These are phyloP conservation scores for Anser cygnoides DNA, from an alignment of 2,113 vertebrate species.

Conservation along the genomic window DNA sequence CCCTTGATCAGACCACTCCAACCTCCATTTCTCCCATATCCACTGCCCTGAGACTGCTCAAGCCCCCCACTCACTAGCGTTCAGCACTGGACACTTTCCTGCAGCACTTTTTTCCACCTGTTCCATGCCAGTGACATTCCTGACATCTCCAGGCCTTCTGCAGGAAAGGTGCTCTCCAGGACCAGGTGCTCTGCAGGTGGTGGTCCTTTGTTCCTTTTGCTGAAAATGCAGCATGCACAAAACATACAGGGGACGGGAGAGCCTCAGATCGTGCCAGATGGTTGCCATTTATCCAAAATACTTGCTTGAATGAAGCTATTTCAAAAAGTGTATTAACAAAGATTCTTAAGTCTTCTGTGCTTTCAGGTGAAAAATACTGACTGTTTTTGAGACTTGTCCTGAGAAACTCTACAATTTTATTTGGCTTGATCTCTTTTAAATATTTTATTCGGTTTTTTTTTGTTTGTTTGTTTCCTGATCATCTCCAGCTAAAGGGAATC, in stretches of 20 bases:
- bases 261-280: background rate
- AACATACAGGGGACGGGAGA: background rate
- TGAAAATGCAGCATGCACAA: background rate
- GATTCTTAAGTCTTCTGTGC: background rate
- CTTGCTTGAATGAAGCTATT: background rate
- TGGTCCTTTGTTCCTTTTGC: background rate
- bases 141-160: background rate
- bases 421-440: background rate
- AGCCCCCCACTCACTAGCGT: fast-evolving
- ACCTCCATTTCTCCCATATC: background rate
- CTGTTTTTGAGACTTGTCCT: background rate
- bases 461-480: background rate
- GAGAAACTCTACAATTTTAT: background rate
- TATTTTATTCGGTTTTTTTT: background rate
- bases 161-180: background rate
- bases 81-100: background rate
- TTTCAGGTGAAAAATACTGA: background rate
- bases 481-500: background rate
- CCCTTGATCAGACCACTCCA: background rate
- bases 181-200: background rate
- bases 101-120: background rate
- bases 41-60: background rate
- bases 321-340: background rate
- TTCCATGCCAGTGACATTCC: background rate
- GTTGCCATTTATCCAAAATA: background rate